phyloP scores from a whole-genome alignment of 2,113 vertebrate species.

The Misgurnus mizolepis region DNA sequence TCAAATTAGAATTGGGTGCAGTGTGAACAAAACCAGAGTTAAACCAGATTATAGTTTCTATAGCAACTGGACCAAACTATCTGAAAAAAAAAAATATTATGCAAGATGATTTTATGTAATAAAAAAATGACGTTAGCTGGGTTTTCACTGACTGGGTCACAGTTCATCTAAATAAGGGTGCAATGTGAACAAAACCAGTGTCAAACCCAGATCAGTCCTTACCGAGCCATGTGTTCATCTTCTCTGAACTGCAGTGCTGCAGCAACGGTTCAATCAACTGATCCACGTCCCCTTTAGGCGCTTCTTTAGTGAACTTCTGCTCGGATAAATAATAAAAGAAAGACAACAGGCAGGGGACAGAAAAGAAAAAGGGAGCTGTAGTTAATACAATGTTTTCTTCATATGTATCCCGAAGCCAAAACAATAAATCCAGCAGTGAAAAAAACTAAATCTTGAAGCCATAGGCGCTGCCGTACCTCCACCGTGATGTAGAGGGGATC shows the following conservation, averaged over 20 bases:
- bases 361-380: background rate
- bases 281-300: conserved; percentile 84
- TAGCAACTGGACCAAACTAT: no score
- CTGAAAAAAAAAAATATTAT: no score
- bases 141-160: no score
- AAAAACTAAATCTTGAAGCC: no score
- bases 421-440: background rate
- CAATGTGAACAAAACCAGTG: background rate
- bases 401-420: conserved; percentile 1
- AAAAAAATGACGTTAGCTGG: no score
- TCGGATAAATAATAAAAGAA: conserved; percentile 7
- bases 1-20: background rate
- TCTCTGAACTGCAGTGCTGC: conserved; percentile 93
- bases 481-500: conserved; percentile 89
- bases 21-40: background rate
- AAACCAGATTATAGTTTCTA: no score
- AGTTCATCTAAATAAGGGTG: no score
- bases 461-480: conserved; percentile 75
- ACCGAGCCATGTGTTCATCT: conserved; percentile 98
- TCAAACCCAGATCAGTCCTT: conserved; percentile 13
- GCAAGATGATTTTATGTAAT: no score
- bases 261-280: conserved; percentile 88
- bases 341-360: background rate
- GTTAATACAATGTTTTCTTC: background rate
- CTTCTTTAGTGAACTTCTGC: conserved; percentile 87